These are phyloP conservation scores for Thalassophryne amazonica DNA, from an alignment of 2,797 vertebrate genomes.

Conservation along the genomic window DNA sequence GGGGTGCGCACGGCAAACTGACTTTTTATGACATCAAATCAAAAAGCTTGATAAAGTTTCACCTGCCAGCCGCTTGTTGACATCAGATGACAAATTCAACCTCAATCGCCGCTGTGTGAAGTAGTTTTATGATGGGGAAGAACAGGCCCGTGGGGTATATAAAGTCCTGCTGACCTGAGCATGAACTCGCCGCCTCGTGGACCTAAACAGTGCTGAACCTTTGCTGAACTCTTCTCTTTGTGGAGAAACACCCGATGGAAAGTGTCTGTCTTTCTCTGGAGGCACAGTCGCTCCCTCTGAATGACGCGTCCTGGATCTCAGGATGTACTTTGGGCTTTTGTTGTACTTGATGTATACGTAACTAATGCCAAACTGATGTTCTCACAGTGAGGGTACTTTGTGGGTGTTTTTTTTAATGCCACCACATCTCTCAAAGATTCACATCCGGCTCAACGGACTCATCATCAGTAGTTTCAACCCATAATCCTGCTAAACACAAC, in stretches of 20 bases:
- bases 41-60: constrained; percentile 34
- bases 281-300: background rate
- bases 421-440: too few species aligned
- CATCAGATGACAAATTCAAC: constrained; percentile 54
- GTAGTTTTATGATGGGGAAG: constrained; percentile 55
- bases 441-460: too few species aligned
- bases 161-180: constrained; percentile 76
- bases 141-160: constrained; percentile 35
- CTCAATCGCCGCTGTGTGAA: constrained; percentile 42
- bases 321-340: constrained; percentile 4
- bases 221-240: constrained; percentile 81
- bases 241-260: constrained; percentile 85
- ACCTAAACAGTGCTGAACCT: constrained; percentile 88
- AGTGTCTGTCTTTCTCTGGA: constrained; percentile 55
- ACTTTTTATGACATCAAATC: constrained; percentile 45
- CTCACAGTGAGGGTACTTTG: background rate
- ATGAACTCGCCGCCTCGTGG: constrained; percentile 82
- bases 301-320: constrained; percentile 23
- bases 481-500: too few species aligned
- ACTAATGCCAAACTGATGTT: background rate
- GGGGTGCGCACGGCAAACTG: background rate
- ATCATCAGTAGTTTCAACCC: too few species aligned
- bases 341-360: background rate
- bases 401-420: too few species aligned
- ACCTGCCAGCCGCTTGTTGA: constrained; percentile 31